Conservation (phyloP, 1,140 invertebrate species). For the Tribolium castaneum region DNA sequence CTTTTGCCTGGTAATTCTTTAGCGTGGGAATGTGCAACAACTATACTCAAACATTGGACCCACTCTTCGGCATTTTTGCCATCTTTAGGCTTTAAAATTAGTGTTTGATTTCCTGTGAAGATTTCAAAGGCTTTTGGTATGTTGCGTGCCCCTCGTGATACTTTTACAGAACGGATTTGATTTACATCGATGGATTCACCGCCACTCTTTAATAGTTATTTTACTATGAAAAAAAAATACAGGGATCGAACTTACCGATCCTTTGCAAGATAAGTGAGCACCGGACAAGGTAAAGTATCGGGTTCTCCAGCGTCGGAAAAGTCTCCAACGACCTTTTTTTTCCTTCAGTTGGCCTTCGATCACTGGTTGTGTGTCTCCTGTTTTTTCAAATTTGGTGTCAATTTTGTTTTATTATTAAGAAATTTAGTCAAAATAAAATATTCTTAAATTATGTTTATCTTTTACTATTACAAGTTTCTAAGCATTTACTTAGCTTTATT, state of each 20-base stretch:
- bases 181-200: conserved; percentile 86
- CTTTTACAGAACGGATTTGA: conserved; percentile 92
- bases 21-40: conserved; percentile 84
- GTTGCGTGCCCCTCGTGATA: conserved; percentile 83
- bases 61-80: conserved; percentile 95
- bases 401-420: too few species aligned
- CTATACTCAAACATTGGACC: conserved; percentile 91
- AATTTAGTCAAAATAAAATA: too few species aligned
- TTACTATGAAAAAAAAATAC: not conserved
- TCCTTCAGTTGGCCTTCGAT: conserved; percentile 94
- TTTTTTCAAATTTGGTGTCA: not conserved
- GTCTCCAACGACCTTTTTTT: conserved; percentile 92
- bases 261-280: conserved; percentile 88
- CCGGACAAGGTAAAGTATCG: conserved; percentile 94
- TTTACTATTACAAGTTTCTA: too few species aligned
- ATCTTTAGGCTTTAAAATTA: conserved; percentile 93
- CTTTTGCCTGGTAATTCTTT: conserved; percentile 76
- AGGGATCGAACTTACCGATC: conserved; percentile 74
- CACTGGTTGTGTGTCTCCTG: conserved; percentile 75
- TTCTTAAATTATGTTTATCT: too few species aligned
- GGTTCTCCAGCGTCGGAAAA: conserved; percentile 91
- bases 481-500: too few species aligned
- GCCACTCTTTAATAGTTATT: conserved; percentile 67
- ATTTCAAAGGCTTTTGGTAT: conserved; percentile 97
- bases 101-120: conserved; percentile 91